These are phyloP conservation scores for Gasterosteus nipponicus DNA, from an alignment of 2,113 vertebrate genomes.

Conservation along the genomic window DNA sequence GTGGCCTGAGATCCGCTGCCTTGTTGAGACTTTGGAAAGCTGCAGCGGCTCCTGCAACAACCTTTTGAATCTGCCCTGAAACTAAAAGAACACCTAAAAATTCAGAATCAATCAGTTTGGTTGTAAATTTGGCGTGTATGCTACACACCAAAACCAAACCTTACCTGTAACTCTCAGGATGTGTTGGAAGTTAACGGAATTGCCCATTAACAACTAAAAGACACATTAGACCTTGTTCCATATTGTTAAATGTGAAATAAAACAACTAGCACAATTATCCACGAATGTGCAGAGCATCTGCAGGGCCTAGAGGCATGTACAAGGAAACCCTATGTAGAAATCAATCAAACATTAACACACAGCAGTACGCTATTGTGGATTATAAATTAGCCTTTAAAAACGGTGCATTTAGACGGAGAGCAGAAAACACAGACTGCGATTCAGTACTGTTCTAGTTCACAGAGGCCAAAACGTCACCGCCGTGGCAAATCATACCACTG, in stretches of 20 bases:
- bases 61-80: too few relatives aligned
- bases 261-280: neutral
- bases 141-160: neutral
- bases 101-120: neutral
- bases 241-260: conserved; percentile 13
- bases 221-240: neutral
- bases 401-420: neutral
- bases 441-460: conserved; percentile 18
- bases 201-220: neutral
- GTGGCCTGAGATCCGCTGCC: too few relatives aligned
- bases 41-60: too few relatives aligned
- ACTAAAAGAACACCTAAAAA: neutral
- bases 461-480: neutral
- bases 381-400: conserved; percentile 11
- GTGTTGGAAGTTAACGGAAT: conserved; percentile 1
- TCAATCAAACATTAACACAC: conserved; percentile 47
- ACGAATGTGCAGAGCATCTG: conserved; percentile 7
- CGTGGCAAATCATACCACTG: conserved; percentile 21
- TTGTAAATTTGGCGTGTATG: neutral
- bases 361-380: conserved; percentile 7
- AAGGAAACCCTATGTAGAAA: conserved; percentile 22
- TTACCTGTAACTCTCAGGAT: neutral
- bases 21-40: too few relatives aligned
- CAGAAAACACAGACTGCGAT: conserved; percentile 13
- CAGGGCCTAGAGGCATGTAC: neutral